Percentiles rank a stretch among this genome's conserved stretches.
Evolutionary conservation across 2,797 vertebrate species (phyloP).

Genomic region (Oophaga sylvatica): DNA sequence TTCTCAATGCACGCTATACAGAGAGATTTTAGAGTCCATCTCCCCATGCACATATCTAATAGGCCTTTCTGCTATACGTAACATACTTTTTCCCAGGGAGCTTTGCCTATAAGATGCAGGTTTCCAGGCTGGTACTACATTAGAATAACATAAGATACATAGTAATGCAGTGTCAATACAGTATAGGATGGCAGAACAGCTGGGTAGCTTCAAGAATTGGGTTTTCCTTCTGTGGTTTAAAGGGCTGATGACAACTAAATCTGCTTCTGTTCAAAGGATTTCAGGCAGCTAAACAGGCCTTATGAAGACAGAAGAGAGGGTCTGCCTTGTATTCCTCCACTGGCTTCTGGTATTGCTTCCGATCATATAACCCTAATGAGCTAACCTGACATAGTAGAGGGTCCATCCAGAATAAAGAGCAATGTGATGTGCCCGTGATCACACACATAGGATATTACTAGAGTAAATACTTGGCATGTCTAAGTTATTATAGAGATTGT

Average conservation of each 20-base stretch:
- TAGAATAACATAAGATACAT: too few species aligned
- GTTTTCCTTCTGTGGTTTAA: too few species aligned
- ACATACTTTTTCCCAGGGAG: neutral
- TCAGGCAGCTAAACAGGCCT: neutral
- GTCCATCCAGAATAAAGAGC: neutral
- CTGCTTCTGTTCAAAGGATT: neutral
- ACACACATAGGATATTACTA: neutral
- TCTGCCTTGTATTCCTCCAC: neutral
- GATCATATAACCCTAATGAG: neutral
- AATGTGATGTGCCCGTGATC: neutral
- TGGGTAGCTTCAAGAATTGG: too few species aligned
- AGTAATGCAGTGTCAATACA: too few species aligned
- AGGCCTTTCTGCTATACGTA: neutral
- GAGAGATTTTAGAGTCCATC: neutral
- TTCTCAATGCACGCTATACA: neutral
- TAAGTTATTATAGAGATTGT: neutral
- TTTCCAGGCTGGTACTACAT: too few species aligned
- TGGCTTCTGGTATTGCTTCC: neutral
- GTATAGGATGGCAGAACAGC: too few species aligned
- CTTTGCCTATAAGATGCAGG: too few species aligned
- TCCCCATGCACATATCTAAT: constrained; percentile 7
- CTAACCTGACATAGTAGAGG: neutral
- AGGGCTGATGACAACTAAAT: neutral
- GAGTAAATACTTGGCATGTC: neutral
- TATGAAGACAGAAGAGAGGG: neutral